phyloP scores from a whole-genome alignment of 2,113 vertebrate genomes.

The Thalassarche chlororhynchos region DNA sequence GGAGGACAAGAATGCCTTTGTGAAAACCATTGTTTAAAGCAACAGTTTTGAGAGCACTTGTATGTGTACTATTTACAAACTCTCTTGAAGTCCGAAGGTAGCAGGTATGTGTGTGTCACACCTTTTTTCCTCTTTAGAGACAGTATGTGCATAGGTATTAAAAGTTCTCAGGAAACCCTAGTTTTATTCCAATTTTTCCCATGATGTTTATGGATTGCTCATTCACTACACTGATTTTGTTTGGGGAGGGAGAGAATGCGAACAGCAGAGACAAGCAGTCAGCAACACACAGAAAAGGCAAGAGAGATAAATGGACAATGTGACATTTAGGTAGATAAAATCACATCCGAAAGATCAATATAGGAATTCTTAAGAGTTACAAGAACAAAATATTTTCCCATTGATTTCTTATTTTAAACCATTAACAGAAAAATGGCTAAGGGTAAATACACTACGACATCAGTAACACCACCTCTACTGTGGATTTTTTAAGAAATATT shows the following conservation, averaged over 20 bases:
- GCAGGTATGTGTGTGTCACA: neutral
- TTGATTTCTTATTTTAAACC: constrained; percentile 70
- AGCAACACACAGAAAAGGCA: neutral
- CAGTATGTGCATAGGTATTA: neutral
- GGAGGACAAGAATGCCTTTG: neutral
- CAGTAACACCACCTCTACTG: neutral
- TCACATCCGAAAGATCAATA: constrained; percentile 61
- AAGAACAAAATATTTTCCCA: constrained; percentile 72
- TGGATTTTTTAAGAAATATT: neutral
- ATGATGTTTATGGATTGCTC: neutral
- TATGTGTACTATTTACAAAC: neutral
- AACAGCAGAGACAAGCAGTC: neutral
- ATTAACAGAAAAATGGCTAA: constrained; percentile 59
- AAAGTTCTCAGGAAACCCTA: neutral
- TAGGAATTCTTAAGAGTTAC: constrained; percentile 67
- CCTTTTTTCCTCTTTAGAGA: neutral
- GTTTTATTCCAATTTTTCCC: neutral
- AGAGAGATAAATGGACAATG: constrained; percentile 42
- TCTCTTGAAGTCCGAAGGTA: neutral
- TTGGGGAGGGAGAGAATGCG: neutral
- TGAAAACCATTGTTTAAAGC: neutral
- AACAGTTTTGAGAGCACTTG: neutral
- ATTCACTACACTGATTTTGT: neutral
- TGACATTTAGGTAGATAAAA: constrained; percentile 66
- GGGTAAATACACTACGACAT: neutral